Base-by-base conservation (phyloP, 1,140 invertebrate genomes). In the Drosophila quadrilineata region DNA sequence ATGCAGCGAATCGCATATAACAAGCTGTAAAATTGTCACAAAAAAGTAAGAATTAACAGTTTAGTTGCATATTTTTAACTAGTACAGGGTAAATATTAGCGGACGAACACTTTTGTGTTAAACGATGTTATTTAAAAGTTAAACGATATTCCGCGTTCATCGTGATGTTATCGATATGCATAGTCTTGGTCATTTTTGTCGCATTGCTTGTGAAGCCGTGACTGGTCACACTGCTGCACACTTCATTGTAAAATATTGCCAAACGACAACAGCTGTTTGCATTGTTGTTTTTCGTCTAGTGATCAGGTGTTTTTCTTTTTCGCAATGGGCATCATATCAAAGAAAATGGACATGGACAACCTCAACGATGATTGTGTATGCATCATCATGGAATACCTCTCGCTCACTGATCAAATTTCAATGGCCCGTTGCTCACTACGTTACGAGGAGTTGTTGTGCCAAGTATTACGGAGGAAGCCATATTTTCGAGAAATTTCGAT, bases 351-450 rank as follows among this genome's bases (percentile, higher is more conserved):
- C 12, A 75, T 86, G 50, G 71, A 86, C 10, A 12, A 63, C 24
- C 62, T 88, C 3, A 88, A 88, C 33, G 86, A 88, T 19, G 86
- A 88, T 35, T 88, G 86, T 29, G 40, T 88, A 14, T 67, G 82
- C 43, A 35, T 72, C 28, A 88, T 88, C 59, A 41, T 88, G 21
- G 64, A 77, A 26, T 79, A 71, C 10, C 66, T 88, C 14, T 26
- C 70, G 0, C 57, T 88, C n/a, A 19, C 53, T 9, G 86, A 88
- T 31, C 86, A 88, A 45, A 74, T 88, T 6, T 62, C 75, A 29
- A 60, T 86, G 67, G 67, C 76, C 3, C 45, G 73, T 1, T 48
- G 74, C 6, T 71, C 64, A 8, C 19, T 50, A 17, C 65, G 73
- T 3, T 88, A 86, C 14, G 28, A 65, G 28, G 50, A 72, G 9